These are phyloP conservation scores for Drosophila engyochracea DNA, from an alignment of 2,888 invertebrate genomes.

Conservation along the genomic window DNA sequence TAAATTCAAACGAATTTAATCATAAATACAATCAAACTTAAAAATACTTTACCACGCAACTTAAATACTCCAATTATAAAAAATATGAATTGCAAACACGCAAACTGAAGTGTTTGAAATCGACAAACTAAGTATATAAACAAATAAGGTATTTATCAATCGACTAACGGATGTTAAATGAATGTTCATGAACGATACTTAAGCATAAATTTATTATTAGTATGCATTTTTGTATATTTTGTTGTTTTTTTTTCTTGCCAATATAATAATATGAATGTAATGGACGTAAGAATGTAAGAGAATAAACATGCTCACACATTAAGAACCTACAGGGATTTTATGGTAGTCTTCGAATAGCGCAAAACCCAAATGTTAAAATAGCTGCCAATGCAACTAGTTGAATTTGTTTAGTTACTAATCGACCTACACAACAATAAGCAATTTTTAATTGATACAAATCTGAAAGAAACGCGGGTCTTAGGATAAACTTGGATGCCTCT, in stretches of 20 bases:
- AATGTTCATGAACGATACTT: conserved; percentile 22
- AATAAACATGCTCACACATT: conserved; percentile 47
- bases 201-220: conserved; percentile 49
- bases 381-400: conserved; percentile 57
- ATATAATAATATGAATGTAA: conserved; percentile 15
- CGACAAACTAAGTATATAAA: conserved; percentile 9
- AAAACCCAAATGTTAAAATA: conserved; percentile 51
- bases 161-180: conserved; percentile 33
- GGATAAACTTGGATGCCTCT: conserved; percentile 70
- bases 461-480: conserved; percentile 65
- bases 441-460: conserved; percentile 57
- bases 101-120: conserved; percentile 8
- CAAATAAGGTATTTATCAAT: conserved; percentile 10
- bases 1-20: conserved; percentile 79
- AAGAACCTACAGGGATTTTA: conserved; percentile 84
- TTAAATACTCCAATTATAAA: conserved; percentile 40
- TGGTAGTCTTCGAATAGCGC: conserved; percentile 75
- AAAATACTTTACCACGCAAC: conserved; percentile 49
- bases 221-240: conserved; percentile 9
- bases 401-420: conserved; percentile 67
- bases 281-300: conserved; percentile 19
- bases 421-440: conserved; percentile 62
- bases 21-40: conserved; percentile 73
- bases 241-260: conserved; percentile 14
- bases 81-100: conserved; percentile 8